Percentiles rank a stretch among this genome's conserved stretches.
These are phyloP conservation scores for Phenganax marumi DNA, from an alignment of 92 coral and sea anemone genomes.

Conservation along the genomic window DNA sequence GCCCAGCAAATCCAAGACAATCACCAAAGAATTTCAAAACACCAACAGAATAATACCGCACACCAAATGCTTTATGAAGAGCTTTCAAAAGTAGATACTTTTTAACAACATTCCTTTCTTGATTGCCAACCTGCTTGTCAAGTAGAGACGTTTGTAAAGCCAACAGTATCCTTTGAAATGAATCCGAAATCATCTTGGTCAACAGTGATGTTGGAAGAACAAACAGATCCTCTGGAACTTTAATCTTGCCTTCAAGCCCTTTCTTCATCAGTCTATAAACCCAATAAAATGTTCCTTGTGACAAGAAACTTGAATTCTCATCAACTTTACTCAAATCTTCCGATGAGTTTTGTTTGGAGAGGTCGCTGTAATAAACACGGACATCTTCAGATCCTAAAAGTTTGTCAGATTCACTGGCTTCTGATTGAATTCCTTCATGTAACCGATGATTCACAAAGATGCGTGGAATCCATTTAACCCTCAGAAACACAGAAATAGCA, in stretches of 20 bases:
- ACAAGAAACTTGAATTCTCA: slow-evolving; percentile 66
- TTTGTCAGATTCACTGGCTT: slow-evolving; percentile 57
- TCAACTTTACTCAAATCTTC: slow-evolving; percentile 79
- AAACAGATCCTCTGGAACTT: slow-evolving; percentile 71
- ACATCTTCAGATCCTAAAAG: slow-evolving; percentile 65
- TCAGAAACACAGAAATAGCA: slow-evolving; percentile 52
- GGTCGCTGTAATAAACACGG: slow-evolving; percentile 80
- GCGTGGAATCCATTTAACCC: slow-evolving; percentile 16
- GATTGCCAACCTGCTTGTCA: not conserved
- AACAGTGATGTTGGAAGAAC: slow-evolving; percentile 71
- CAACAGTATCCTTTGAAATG: slow-evolving; percentile 53
- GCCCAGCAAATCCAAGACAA: slow-evolving; percentile 94
- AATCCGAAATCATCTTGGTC: slow-evolving; percentile 59
- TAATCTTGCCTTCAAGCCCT: slow-evolving; percentile 69
- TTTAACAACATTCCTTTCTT: slow-evolving; percentile 18
- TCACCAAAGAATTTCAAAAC: slow-evolving; percentile 80
- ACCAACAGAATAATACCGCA: slow-evolving; percentile 85
- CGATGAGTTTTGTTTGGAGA: slow-evolving; percentile 55
- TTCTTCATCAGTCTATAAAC: slow-evolving; percentile 75
- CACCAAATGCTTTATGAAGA: slow-evolving; percentile 86
- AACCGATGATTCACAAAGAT: not conserved
- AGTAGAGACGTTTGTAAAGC: not conserved
- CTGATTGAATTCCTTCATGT: slow-evolving; percentile 61
- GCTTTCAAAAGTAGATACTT: slow-evolving; percentile 67
- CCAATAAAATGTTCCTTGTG: slow-evolving; percentile 90